Evolutionary conservation across 2,113 vertebrate genomes (phyloP).

Genomic region (Tauraco erythrolophus): DNA sequence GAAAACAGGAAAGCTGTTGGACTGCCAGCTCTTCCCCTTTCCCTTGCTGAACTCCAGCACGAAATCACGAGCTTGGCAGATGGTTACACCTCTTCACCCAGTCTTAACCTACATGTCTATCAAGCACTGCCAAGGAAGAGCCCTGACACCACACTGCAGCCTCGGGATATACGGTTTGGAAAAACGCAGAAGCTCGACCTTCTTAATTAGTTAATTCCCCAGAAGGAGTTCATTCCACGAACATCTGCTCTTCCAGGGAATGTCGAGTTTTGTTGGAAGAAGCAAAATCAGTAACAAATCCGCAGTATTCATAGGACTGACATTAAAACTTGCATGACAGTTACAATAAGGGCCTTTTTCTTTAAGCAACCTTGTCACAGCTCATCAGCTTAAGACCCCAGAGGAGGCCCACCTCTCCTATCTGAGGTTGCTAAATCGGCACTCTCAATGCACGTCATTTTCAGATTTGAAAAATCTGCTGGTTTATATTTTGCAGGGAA

Average conservation of each 20-base stretch:
- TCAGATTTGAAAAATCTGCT: not conserved
- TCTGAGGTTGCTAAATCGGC: fast-evolving
- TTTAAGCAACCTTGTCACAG: not conserved
- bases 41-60: not conserved
- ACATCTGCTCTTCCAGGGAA: constrained; percentile 29
- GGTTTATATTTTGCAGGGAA: not conserved
- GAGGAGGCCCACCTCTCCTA: not conserved
- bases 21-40: not conserved
- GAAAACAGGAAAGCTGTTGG: not conserved
- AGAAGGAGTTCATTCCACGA: not conserved
- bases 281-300: not conserved
- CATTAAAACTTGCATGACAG: not conserved
- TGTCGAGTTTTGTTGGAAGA: not conserved
- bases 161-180: not conserved
- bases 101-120: not conserved
- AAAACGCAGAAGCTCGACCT: not conserved
- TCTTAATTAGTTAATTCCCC: constrained; percentile 54
- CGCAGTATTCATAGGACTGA: not conserved
- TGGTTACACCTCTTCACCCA: not conserved
- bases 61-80: not conserved
- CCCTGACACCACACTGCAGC: not conserved
- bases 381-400: not conserved
- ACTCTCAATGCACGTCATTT: not conserved
- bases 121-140: constrained; percentile 5
- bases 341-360: not conserved